A percentile compares a stretch with the other conserved stretches of the same genome.
phyloP scores from a whole-genome alignment of 1,140 invertebrate species.

The Cryptotermes secundus region DNA sequence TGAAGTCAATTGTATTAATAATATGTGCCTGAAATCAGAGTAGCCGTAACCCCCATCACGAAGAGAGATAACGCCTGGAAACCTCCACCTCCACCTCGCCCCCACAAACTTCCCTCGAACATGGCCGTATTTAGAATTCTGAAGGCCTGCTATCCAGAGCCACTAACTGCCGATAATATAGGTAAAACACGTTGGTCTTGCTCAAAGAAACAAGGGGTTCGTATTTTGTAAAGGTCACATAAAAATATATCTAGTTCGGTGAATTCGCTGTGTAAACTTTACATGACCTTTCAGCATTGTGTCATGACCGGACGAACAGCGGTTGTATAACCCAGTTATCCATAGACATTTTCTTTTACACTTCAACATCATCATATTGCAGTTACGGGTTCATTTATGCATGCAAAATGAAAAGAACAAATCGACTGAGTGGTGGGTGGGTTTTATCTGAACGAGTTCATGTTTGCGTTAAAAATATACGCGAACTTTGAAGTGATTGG shows the following conservation, averaged over 20 bases:
- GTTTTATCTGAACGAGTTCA: not conserved
- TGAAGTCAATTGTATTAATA: not conserved
- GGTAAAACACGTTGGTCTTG: not conserved
- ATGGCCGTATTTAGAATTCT: not conserved
- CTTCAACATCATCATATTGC: not conserved
- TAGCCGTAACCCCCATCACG: not conserved
- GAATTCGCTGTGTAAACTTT: not conserved
- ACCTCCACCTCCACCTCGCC: not conserved
- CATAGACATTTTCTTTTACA: not conserved
- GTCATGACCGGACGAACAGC: not conserved
- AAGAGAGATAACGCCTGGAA: not conserved
- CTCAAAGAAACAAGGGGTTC: not conserved
- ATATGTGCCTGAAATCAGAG: not conserved
- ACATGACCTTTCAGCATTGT: not conserved
- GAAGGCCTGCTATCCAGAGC: not conserved
- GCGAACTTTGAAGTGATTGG: conserved; percentile 1
- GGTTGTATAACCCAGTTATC: not conserved
- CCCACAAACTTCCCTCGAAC: not conserved
- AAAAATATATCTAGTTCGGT: not conserved
- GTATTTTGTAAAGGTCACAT: not conserved
- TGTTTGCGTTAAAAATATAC: conserved; percentile 3
- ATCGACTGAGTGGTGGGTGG: not conserved
- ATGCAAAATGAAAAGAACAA: not conserved
- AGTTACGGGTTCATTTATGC: not conserved
- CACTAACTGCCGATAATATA: not conserved